A percentile compares a stretch with the other conserved stretches of the same genome.
phyloP scores from a whole-genome alignment of 2,797 vertebrate species.

The Coccyzus lansbergi region DNA sequence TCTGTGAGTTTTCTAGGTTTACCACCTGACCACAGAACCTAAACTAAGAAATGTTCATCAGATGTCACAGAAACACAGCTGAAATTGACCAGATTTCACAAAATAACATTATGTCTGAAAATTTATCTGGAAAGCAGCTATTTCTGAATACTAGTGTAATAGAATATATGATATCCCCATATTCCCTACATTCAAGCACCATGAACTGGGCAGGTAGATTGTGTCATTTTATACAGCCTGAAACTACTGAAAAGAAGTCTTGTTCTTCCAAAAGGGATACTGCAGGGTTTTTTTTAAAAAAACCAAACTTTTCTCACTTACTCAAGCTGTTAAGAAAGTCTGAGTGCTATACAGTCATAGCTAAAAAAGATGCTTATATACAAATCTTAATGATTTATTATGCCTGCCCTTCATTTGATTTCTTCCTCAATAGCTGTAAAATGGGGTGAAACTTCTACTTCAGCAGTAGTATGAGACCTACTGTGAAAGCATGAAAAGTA shows the following conservation, averaged over 20 bases:
- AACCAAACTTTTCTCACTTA: not conserved
- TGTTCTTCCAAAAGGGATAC: not conserved
- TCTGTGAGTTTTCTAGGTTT: not conserved
- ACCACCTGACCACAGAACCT: not conserved
- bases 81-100: not conserved
- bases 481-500: not conserved
- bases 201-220: not conserved
- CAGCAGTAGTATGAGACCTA: not conserved
- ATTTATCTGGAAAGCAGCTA: not conserved
- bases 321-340: not conserved
- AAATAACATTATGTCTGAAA: not conserved
- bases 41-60: not conserved
- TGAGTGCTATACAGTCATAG: not conserved
- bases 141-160: not conserved
- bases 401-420: not conserved
- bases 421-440: not conserved
- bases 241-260: not conserved
- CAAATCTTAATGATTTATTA: not conserved
- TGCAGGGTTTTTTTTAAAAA: not conserved
- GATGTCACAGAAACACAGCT: not conserved
- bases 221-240: not conserved
- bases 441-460: not conserved
- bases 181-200: not conserved
- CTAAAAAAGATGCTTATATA: not conserved
- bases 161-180: not conserved